These are phyloP conservation scores for Campoletis sonorensis DNA, from an alignment of 1,140 invertebrate genomes.

Conservation along the genomic window DNA sequence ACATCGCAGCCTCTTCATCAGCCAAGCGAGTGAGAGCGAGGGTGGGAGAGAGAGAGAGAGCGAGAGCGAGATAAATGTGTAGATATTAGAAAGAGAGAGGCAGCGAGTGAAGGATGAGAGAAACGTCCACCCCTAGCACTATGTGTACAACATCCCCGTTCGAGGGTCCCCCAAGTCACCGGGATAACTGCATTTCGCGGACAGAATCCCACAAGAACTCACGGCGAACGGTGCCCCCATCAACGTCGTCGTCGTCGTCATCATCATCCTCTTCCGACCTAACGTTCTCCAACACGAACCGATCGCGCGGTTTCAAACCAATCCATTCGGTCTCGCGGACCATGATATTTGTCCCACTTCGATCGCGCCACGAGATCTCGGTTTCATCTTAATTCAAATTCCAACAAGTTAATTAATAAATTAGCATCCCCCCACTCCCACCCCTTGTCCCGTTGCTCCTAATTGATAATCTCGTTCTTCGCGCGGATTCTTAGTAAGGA, in stretches of 20 bases:
- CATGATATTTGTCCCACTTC: conserved; percentile 59
- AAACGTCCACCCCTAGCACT: conserved; percentile 55
- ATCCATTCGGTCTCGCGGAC: conserved; percentile 39
- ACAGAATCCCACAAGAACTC: conserved; percentile 77
- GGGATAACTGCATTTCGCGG: conserved; percentile 76
- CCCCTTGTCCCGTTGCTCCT: too few relatives aligned
- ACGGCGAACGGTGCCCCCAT: conserved; percentile 71
- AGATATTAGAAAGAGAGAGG: conserved; percentile 21
- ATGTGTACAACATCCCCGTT: conserved; percentile 44
- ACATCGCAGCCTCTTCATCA: background rate
- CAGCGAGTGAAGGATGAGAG: conserved; percentile 3
- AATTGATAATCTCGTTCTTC: too few relatives aligned
- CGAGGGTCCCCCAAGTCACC: conserved; percentile 63
- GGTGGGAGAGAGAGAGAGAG: background rate
- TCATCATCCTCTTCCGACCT: background rate
- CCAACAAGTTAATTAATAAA: too few relatives aligned
- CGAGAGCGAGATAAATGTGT: conserved; percentile 7
- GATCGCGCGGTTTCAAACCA: background rate
- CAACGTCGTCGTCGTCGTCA: conserved; percentile 44
- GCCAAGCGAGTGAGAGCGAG: conserved; percentile 26
- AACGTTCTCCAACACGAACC: background rate
- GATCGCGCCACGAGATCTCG: too few relatives aligned
- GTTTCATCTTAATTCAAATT: too few relatives aligned
- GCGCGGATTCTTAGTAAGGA: too few relatives aligned
- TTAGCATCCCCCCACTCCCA: too few relatives aligned